Evolutionary conservation across 2,113 vertebrate genomes (phyloP).

Genomic region (Chloropsis cyanopogon): DNA sequence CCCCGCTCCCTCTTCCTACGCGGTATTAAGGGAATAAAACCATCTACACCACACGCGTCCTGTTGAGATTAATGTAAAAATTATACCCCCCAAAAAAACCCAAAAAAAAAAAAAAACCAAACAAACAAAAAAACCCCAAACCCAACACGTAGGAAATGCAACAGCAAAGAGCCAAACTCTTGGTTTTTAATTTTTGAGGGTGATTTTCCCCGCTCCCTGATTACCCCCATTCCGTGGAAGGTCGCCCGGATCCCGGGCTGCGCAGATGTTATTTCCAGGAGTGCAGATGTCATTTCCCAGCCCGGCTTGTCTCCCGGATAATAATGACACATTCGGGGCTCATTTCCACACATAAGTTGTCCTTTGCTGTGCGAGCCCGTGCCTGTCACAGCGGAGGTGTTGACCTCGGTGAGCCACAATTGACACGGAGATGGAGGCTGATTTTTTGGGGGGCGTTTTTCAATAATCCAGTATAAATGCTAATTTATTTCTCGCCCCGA

Average conservation of each 20-base stretch:
- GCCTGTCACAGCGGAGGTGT: neutral
- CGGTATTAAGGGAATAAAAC: conserved; percentile 87
- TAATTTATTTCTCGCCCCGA: conserved; percentile 37
- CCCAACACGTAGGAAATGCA: neutral
- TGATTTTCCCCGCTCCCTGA: neutral
- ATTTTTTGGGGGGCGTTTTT: neutral
- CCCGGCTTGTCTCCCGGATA: neutral
- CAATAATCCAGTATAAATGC: conserved; percentile 3
- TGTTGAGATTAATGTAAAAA: conserved; percentile 95
- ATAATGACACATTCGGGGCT: neutral
- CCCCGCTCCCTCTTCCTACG: conserved; percentile 65
- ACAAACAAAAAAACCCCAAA: too few species aligned
- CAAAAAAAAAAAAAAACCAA: neutral
- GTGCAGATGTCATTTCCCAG: neutral
- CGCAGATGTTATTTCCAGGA: neutral
- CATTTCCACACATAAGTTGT: neutral
- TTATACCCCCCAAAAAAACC: too few species aligned
- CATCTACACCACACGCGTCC: conserved; percentile 83
- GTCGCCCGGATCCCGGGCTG: neutral
- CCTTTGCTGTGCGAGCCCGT: neutral
- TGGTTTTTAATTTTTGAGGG: neutral
- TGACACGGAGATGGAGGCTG: conserved; percentile 10
- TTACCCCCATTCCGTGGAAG: neutral
- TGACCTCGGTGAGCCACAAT: conserved; percentile 32
- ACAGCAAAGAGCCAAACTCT: neutral